Base-by-base conservation (phyloP, 2,888 invertebrate genomes). In the Nowickia ferox region DNA sequence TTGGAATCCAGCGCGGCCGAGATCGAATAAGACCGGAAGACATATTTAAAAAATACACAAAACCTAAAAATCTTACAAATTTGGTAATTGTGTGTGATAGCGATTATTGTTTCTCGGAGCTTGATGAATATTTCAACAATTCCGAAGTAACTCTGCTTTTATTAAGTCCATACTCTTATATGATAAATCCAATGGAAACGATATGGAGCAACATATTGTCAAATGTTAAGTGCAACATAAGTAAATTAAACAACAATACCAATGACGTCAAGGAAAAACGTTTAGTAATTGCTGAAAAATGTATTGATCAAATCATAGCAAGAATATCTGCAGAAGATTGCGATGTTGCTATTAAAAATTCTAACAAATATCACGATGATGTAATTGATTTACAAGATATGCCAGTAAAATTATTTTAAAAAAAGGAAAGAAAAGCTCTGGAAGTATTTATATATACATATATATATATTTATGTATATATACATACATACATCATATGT, bases 71-170 rank as follows among this genome's bases (percentile, higher is more conserved):
- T 77, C 48, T 80, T 13, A 48, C 79, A 68, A 86, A 80, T 68
- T 72, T 86, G 42, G 86, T 86, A 53, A 86, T 86, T 55, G 86
- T 86, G 19, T 86, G 86, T 76, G 86, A 86, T 86, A 86, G 83
- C 72, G 86, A 86, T 76, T 83, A 83, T 76, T 86, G 83, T 38
- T 86, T 86, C 17, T 86, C 86, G 3, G 86, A 86, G 51, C 79
- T 86, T 13, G 86, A 86, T 72, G 86, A 86, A 66, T 86, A 80
- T 72, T 86, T 86, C n/a, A 86, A 86, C n/a, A 86, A 83, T 68
- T 83, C 86, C 9, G 86, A 86, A 61, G 86, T 86, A 9, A 86
- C 86, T 5, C n/a, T 86, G n/a, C 55, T 86, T 9, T 76, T 86
- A 57, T 51, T 86, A 68, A 83, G 86, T 79, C 83, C 86, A 57